Base-by-base conservation (phyloP, 2,113 vertebrate species). In the Triplophysa rosa region DNA sequence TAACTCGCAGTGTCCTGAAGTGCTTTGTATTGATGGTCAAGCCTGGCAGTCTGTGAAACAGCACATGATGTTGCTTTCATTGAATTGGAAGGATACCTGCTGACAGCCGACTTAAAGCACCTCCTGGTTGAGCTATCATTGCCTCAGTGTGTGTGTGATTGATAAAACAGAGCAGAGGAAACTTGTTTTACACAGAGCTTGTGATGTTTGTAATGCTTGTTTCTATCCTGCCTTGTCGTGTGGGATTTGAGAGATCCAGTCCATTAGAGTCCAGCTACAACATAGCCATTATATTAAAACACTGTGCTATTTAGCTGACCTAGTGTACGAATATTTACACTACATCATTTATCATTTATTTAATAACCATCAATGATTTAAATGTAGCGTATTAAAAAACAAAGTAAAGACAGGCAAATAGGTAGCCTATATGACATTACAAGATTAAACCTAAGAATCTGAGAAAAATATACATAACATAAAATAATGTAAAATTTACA, bases 1-100 rank as follows among this genome's bases (percentile, higher is more conserved):
- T 52, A 24, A 21, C 33, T 62, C 66, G 52, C 59, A 75, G 59
- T 67, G 42, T 63, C 66, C 67, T 58, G 65, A 72, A 78, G 58
- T 26, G 58, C 40, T 74, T 26, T 45, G 80, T 84, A 82, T 80
- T 84, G 77, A 77, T 82, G 80, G 72, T 73, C 77, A 86, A 79
- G 72, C 56, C 61, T 86, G 79, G 79, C 77, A 77, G 82, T 86
- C 77, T 79, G 67, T 19, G 67, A 75, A 75, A 83, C 68, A 69
- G 54, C 70, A 75, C 75, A 85, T 78, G 75, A 80, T 80, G 72
- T 42, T 81, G 21, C 77, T 80, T 78, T 81, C 77, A 81, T 79
- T 73, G 81, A 83, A 84, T 52, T 82, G 80, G 49, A 61, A 65
- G 68, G 70, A 73, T 78, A 56, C 72, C 40, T 64, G 80, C 77